Percentiles rank a stretch among this genome's conserved stretches.
Conservation (phyloP, 2,113 vertebrate genomes). For the Cettia cetti region DNA sequence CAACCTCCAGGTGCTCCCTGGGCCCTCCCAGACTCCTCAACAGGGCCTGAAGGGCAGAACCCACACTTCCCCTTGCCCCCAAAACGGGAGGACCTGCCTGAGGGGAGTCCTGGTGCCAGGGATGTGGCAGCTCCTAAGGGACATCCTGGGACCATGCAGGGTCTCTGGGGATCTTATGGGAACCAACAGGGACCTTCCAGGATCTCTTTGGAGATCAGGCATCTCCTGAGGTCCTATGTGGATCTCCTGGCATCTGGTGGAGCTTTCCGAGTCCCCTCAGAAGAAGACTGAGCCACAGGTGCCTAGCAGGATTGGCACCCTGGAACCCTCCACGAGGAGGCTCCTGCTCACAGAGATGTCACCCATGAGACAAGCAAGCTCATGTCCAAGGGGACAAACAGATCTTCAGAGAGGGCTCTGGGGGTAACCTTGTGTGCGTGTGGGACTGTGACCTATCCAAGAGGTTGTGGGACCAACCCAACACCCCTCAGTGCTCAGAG, state of each 20-base stretch:
- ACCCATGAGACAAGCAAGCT: background rate
- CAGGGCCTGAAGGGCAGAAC: no score
- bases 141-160: background rate
- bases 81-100: accelerated
- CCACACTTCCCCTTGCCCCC: accelerated
- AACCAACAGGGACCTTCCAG: background rate
- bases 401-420: no score
- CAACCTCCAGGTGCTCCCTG: background rate
- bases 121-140: background rate
- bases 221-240: background rate
- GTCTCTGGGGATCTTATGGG: background rate
- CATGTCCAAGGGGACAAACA: background rate
- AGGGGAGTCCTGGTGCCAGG: accelerated
- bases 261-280: background rate
- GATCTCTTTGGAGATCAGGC: no score
- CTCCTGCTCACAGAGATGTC: background rate
- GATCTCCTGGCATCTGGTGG: background rate
- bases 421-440: no score
- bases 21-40: no score
- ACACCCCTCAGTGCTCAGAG: background rate
- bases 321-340: background rate
- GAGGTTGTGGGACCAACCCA: no score
- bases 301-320: accelerated
- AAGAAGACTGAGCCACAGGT: background rate
- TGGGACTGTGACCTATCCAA: background rate